These are phyloP conservation scores for Platorchestia sp. DNA, from an alignment of 1,140 invertebrate species.

Conservation along the genomic window DNA sequence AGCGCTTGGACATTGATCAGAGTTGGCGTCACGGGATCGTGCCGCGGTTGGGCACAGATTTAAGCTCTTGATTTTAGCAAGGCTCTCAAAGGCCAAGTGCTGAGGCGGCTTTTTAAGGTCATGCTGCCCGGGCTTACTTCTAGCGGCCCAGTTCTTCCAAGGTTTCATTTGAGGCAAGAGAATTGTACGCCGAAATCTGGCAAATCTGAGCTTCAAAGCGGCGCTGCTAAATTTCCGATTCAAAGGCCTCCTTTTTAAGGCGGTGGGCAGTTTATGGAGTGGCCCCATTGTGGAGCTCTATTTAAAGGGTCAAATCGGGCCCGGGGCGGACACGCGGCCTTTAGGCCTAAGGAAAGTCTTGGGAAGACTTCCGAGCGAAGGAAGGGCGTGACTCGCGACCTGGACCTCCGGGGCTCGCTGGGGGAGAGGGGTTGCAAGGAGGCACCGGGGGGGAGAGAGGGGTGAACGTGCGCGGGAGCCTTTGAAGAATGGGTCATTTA, in stretches of 20 bases:
- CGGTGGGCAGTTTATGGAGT: constrained; percentile 25
- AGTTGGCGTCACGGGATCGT: background rate
- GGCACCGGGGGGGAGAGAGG: no score
- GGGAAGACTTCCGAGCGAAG: constrained; percentile 14
- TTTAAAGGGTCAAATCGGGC: constrained; percentile 37
- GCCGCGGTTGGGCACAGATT: background rate
- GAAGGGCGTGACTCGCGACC: background rate
- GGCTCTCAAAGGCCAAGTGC: background rate
- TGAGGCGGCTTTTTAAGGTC: background rate
- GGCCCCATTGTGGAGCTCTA: constrained; percentile 30
- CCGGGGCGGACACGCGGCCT: constrained; percentile 29
- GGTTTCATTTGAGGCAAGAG: background rate
- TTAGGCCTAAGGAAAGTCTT: constrained; percentile 25
- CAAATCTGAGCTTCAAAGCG: background rate
- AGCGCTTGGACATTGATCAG: background rate
- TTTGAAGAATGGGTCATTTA: background rate
- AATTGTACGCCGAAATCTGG: background rate
- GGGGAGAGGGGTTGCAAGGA: no score
- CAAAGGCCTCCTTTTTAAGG: constrained; percentile 3
- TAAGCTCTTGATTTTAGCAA: background rate
- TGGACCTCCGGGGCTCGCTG: background rate
- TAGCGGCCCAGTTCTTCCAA: background rate
- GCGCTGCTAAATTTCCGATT: background rate
- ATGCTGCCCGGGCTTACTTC: background rate
- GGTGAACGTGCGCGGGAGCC: background rate